Percentiles rank a stretch among this genome's conserved stretches.
phyloP scores from a whole-genome alignment of 1,140 invertebrate genomes.

The Eupristina koningsbergeri region DNA sequence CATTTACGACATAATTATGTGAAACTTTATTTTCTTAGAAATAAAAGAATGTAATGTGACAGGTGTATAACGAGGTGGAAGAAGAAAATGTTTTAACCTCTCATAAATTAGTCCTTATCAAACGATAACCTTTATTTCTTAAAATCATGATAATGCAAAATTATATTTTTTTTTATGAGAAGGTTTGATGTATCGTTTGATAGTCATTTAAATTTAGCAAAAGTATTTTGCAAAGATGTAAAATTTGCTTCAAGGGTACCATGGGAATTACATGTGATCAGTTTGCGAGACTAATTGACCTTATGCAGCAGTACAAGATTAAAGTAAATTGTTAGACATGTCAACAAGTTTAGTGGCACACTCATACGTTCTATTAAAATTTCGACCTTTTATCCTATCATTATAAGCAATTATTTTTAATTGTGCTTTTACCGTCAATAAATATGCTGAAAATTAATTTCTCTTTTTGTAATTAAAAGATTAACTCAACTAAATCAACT shows the following conservation, averaged over 20 bases:
- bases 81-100: too few species aligned
- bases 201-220: neutral
- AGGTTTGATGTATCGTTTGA: too few species aligned
- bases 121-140: too few species aligned
- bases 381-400: neutral
- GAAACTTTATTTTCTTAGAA: neutral
- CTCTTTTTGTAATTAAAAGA: neutral
- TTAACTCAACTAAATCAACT: neutral
- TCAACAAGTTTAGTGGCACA: neutral
- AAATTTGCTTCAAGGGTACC: neutral
- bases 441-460: neutral
- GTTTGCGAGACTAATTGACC: neutral
- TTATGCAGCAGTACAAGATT: neutral
- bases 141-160: too few species aligned
- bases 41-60: neutral
- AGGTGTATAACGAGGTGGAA: too few species aligned
- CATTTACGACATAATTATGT: neutral
- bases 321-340: slow-evolving; percentile 13
- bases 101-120: too few species aligned
- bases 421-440: neutral
- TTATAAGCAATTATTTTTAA: neutral
- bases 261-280: neutral
- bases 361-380: slow-evolving; percentile 3
- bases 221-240: neutral
- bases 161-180: too few species aligned